Conservation (phyloP, 2,888 invertebrate genomes). For the Macroteleia sp. region DNA sequence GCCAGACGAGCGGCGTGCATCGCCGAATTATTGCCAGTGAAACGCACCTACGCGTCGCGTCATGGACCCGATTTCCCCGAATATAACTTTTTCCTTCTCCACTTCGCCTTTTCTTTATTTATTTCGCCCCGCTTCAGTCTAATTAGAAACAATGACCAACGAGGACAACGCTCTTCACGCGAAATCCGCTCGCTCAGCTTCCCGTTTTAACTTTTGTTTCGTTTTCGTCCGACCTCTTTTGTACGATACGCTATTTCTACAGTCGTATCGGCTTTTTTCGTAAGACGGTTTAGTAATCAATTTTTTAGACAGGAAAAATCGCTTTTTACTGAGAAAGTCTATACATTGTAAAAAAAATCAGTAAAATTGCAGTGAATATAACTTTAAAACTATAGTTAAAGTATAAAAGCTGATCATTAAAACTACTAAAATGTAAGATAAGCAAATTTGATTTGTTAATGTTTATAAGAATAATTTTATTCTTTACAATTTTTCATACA, state of each 20-base stretch:
- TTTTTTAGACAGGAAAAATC: no score
- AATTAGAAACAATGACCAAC: slow-evolving; percentile 43
- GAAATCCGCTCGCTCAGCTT: slow-evolving; percentile 9
- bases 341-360: no score
- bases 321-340: no score
- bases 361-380: no score
- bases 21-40: slow-evolving; percentile 59
- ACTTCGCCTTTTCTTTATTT: slow-evolving; percentile 18
- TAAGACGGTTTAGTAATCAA: no score
- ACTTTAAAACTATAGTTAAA: no score
- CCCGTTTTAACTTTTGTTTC: slow-evolving; percentile 31
- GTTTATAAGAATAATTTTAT: no score
- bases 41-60: slow-evolving; percentile 41
- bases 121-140: slow-evolving; percentile 36
- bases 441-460: no score
- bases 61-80: slow-evolving; percentile 24
- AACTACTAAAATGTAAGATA: no score
- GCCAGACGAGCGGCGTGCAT: slow-evolving; percentile 68
- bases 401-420: no score
- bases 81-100: slow-evolving; percentile 19
- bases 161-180: slow-evolving; percentile 8
- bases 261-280: slow-evolving; percentile 1
- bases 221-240: slow-evolving; percentile 26
- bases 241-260: slow-evolving; percentile 16
- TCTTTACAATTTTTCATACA: no score